These are phyloP conservation scores for Aspidoscelis tigris DNA, from an alignment of 2,113 vertebrate genomes.

Conservation along the genomic window DNA sequence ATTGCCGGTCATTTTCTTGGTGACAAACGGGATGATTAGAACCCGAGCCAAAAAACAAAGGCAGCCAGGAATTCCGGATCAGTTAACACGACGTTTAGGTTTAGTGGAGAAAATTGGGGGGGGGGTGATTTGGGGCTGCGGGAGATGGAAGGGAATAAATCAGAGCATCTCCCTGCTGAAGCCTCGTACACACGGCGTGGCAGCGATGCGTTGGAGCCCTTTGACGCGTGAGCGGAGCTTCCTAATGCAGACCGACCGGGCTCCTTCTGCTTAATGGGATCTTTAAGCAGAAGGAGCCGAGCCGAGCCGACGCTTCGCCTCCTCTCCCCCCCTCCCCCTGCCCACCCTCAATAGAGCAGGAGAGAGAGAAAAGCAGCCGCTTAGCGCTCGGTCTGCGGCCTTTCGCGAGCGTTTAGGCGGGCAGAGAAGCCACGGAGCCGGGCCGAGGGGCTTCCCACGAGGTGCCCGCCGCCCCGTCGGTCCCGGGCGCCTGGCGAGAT, in stretches of 20 bases:
- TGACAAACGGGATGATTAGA: neutral
- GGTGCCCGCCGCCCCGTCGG: conserved; percentile 37
- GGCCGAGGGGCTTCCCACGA: conserved; percentile 42
- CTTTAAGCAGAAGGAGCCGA: conserved; percentile 57
- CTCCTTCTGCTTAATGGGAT: conserved; percentile 80
- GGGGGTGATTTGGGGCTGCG: neutral
- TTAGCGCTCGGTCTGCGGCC: conserved; percentile 19
- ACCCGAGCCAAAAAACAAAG: neutral
- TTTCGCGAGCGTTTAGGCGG: conserved; percentile 47
- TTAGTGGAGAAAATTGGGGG: neutral
- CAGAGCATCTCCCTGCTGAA: conserved; percentile 35
- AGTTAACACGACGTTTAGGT: neutral
- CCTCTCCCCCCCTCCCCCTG: conserved; percentile 11
- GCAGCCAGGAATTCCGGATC: neutral
- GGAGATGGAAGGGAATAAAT: conserved; percentile 25
- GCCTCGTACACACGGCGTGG: conserved; percentile 71
- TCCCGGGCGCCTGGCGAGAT: conserved; percentile 44
- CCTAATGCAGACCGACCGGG: conserved; percentile 67
- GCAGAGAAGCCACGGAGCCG: conserved; percentile 30
- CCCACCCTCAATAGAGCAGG: neutral
- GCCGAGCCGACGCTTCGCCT: conserved; percentile 51
- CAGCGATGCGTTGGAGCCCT: conserved; percentile 76
- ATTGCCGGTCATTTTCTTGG: neutral
- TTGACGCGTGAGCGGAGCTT: conserved; percentile 71
- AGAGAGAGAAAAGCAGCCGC: neutral